Evolutionary conservation across 2,888 invertebrate genomes (phyloP), one percentile per base, ranked within the genome.

Genomic region (Spisula subtruncata): DNA sequence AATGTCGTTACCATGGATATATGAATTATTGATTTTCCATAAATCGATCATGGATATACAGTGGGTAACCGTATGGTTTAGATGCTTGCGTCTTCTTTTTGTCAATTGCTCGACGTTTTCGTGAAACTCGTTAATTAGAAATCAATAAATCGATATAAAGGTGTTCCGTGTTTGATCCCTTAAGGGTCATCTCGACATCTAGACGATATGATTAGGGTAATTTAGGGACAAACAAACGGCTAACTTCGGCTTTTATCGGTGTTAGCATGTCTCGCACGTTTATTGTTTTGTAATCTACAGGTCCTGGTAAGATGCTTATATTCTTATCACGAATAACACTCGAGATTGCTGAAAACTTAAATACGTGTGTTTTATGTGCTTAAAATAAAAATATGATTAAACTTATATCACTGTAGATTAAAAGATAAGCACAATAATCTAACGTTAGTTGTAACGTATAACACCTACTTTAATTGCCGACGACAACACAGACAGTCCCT

Each of bases 171-270:
- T 66, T 66, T 66, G 60, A 66, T 66, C 83, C 83, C 46, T 51
- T n/a, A 35, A 71, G 25, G 86, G 84, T 83, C 86, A 81, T 66
- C 86, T 20, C 16, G 56, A 6, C n/a, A 18, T 14, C 56, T 66
- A 86, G 89, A 86, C 86, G 14, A 81, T 89, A 86, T 86, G 86
- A 89, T 82, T 82, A 75, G 48, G 86, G 89, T 89, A 56, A 86
- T 82, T 86, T 29, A 83, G 8, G 79, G 79, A 18, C 86, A 89
- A 85, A 56, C 82, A 81, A 60, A 80, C 81, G 60, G 81, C 18
- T 48, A 81, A 81, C 56, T 25, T 48, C 25, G 83, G 60, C 56
- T 80, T 54, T 66, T 18, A 56, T 66, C 35, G 46, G 56, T 60
- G 41, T 82, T 46, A 82, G 14, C 6, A 51, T 29, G 89, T 89